phyloP scores from a whole-genome alignment of 2,888 invertebrate species.

The Cyclophora punctaria region DNA sequence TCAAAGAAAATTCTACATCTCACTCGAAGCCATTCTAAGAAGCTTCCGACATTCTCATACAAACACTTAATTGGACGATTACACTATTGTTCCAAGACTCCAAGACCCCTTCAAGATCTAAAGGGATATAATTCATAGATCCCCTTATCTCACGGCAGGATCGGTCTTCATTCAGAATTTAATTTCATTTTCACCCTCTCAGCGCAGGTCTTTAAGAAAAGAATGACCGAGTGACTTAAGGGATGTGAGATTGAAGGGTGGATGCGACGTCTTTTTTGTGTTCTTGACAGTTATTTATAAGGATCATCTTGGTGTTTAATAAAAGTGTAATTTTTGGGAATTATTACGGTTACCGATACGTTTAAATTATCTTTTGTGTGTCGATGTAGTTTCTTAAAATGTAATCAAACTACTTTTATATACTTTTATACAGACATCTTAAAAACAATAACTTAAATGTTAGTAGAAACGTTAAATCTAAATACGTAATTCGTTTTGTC shows the following conservation, averaged over 20 bases:
- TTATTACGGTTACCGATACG: too few relatives aligned
- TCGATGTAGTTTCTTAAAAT: too few relatives aligned
- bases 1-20: not conserved
- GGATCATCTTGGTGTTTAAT: not conserved
- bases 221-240: slow-evolving; percentile 66
- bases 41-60: slow-evolving; percentile 45
- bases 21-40: slow-evolving; percentile 3
- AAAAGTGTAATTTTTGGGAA: too few relatives aligned
- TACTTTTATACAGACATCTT: too few relatives aligned
- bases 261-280: slow-evolving; percentile 36
- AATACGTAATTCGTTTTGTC: not conserved
- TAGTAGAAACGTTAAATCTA: not conserved
- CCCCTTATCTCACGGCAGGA: slow-evolving; percentile 61
- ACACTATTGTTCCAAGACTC: slow-evolving; percentile 59
- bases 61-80: slow-evolving; percentile 72
- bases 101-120: slow-evolving; percentile 45
- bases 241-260: slow-evolving; percentile 44
- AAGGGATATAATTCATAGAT: slow-evolving; percentile 65
- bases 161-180: slow-evolving; percentile 71
- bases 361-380: too few relatives aligned
- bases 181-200: slow-evolving; percentile 73
- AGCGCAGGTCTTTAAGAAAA: slow-evolving; percentile 50
- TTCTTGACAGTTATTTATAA: slow-evolving; percentile 22
- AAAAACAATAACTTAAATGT: not conserved
- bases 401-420: too few relatives aligned